Evolutionary conservation across 64 coral and sea anemone species (phyloP), one percentile per base, ranked within the genome.

Genomic region (Dendrophyllia cribrosa): DNA sequence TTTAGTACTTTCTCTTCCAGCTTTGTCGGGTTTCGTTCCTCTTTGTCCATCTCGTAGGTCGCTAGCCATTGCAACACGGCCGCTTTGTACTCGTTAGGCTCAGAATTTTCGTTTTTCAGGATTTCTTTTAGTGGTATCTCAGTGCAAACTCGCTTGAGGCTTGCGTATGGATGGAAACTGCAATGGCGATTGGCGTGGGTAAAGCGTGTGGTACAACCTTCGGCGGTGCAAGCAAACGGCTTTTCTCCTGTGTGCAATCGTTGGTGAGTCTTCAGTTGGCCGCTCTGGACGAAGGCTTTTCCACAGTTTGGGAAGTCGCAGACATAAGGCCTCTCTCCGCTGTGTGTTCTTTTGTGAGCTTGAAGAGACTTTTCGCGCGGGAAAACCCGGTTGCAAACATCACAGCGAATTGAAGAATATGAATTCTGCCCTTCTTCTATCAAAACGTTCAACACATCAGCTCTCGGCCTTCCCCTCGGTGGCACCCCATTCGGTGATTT

Each of bases 291-390:
- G 55, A 98, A 98, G 61, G 97, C 94, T 77, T 98, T 98, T 76
- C 94, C 97, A 91, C 97, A 98, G 82, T 98, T 98, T 55, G 97
- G 97, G 49, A 98, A 98, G 86, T 98, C 97, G 45, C 97, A 98
- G 61, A 92, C 82, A 66, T 96, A 98, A 23, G 97, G 97, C 24
- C 97, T 92, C n/a, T 98, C 97, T 47, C 97, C 97, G 20, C 94
- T 96, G 60, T 98, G 97, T 67, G 97, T 98, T 70, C 97, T 88
- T 67, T 96, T 98, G 76, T 98, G 97, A 75, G 97, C 97, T 98
- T 98, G 97, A 26, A 98, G 87, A 64, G 97, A 98, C 66, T 98
- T 98, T 78, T 98, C 97, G 82, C 97, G 97, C 97, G 97, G 97
- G 91, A 98, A 98, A 88, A 98, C 97, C 55, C 97, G 91, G n/a